A percentile compares a stretch with the other conserved stretches of the same genome.
phyloP scores from a whole-genome alignment of 2,888 invertebrate genomes.

The Drosophila meridionalis region DNA sequence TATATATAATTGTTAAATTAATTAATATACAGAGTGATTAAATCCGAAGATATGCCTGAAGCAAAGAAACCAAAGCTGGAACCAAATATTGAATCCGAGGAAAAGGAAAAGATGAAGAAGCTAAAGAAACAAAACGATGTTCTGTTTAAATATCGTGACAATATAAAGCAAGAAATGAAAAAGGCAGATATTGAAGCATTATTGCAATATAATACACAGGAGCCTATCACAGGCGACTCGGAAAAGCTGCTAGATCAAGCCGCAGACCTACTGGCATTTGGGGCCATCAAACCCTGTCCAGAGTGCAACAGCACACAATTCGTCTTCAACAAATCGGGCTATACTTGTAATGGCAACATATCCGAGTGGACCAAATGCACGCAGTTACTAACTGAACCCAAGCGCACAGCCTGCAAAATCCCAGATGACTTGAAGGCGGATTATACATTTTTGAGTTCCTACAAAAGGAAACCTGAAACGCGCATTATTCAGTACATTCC shows the following conservation, averaged over 20 bases:
- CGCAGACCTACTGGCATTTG: slow-evolving; percentile 95
- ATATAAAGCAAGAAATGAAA: slow-evolving; percentile 86
- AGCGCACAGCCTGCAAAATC: slow-evolving; percentile 89
- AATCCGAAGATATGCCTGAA: slow-evolving; percentile 87
- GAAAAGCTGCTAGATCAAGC: slow-evolving; percentile 88
- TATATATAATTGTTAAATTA: neutral
- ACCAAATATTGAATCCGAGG: slow-evolving; percentile 87
- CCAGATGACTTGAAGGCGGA: slow-evolving; percentile 87
- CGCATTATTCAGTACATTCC: slow-evolving; percentile 87
- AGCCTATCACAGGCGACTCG: slow-evolving; percentile 88
- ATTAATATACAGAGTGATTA: slow-evolving; percentile 66
- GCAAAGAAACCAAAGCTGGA: slow-evolving; percentile 90
- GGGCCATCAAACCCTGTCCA: slow-evolving; percentile 90
- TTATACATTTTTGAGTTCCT: slow-evolving; percentile 87
- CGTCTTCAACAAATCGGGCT: slow-evolving; percentile 90
- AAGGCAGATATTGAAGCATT: slow-evolving; percentile 88
- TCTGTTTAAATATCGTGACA: slow-evolving; percentile 88
- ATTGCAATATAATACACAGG: slow-evolving; percentile 90
- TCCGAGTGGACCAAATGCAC: slow-evolving; percentile 96
- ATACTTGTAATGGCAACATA: slow-evolving; percentile 91
- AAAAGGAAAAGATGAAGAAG: slow-evolving; percentile 87
- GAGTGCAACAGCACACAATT: slow-evolving; percentile 92
- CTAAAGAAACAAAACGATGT: slow-evolving; percentile 76
- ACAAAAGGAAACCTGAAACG: slow-evolving; percentile 87
- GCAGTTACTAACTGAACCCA: slow-evolving; percentile 89